phyloP scores from a whole-genome alignment of 2,113 vertebrate genomes.

The Syngnathoides biaculeatus region DNA sequence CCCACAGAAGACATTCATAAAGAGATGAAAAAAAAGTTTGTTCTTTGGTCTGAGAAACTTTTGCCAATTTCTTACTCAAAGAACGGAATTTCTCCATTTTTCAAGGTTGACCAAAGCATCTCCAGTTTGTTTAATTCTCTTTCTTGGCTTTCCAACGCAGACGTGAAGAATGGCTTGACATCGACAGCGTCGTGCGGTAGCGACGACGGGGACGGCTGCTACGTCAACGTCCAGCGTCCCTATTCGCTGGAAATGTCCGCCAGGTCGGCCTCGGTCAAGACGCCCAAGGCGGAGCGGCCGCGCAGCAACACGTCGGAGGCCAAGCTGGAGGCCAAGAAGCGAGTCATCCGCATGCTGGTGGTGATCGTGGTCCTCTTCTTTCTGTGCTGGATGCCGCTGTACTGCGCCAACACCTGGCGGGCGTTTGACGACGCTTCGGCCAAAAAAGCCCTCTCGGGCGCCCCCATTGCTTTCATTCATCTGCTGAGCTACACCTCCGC shows the following conservation, averaged over 20 bases:
- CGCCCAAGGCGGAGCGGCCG: slow-evolving; percentile 61
- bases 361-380: slow-evolving; percentile 92
- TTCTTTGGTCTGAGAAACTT: too few species aligned
- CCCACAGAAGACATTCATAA: too few species aligned
- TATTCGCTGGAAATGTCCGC: slow-evolving; percentile 82
- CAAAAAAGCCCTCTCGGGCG: slow-evolving; percentile 77
- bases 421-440: slow-evolving; percentile 80
- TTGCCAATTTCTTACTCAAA: background rate
- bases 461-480: slow-evolving; percentile 93
- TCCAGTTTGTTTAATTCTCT: background rate
- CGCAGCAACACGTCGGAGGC: slow-evolving; percentile 80
- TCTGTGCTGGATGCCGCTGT: slow-evolving; percentile 92
- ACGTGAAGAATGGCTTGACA: slow-evolving; percentile 59
- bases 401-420: slow-evolving; percentile 89
- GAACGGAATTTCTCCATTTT: too few species aligned
- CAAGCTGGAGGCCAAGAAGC: slow-evolving; percentile 88
- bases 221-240: slow-evolving; percentile 76
- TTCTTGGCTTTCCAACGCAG: slow-evolving; percentile 43
- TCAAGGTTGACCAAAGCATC: background rate
- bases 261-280: slow-evolving; percentile 50
- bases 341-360: slow-evolving; percentile 92
- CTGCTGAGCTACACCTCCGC: slow-evolving; percentile 86
- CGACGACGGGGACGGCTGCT: slow-evolving; percentile 87
- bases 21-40: too few species aligned
- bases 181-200: slow-evolving; percentile 24